Conservation (phyloP, 2,797 vertebrate genomes). For the Halcyon badia region DNA sequence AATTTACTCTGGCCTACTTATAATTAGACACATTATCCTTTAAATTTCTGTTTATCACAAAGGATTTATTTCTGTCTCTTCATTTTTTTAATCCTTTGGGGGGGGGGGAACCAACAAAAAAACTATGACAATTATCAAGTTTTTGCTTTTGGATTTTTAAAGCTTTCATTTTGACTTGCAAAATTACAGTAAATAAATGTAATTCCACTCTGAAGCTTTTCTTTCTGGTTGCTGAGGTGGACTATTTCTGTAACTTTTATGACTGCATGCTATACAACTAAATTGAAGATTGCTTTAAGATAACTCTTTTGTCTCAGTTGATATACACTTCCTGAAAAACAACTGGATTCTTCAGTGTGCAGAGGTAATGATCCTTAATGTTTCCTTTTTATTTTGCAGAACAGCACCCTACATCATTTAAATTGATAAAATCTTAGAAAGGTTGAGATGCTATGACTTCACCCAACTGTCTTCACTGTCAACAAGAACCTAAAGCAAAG, state of each 20-base stretch:
- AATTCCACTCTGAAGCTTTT: background rate
- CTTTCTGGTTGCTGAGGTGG: background rate
- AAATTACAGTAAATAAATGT: conserved; percentile 13
- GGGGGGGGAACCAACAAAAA: background rate
- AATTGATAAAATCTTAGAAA: background rate
- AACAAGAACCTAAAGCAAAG: background rate
- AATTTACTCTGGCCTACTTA: background rate
- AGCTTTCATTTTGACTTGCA: conserved; percentile 17
- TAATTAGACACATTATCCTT: background rate
- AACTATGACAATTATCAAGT: background rate
- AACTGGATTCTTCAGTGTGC: background rate
- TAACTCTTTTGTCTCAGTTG: conserved; percentile 24
- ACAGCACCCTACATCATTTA: background rate
- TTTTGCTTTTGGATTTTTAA: conserved; percentile 37
- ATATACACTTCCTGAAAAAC: background rate
- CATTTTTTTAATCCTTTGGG: background rate
- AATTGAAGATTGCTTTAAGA: conserved; percentile 24
- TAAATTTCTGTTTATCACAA: background rate
- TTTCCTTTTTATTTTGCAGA: background rate
- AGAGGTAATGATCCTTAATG: background rate
- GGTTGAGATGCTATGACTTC: background rate
- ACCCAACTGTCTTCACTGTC: background rate
- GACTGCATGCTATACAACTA: background rate
- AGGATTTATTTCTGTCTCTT: background rate
- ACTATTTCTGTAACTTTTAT: conserved; percentile 36